phyloP scores from a whole-genome alignment of 1,140 invertebrate species.

The Gyrodactylus salaris region DNA sequence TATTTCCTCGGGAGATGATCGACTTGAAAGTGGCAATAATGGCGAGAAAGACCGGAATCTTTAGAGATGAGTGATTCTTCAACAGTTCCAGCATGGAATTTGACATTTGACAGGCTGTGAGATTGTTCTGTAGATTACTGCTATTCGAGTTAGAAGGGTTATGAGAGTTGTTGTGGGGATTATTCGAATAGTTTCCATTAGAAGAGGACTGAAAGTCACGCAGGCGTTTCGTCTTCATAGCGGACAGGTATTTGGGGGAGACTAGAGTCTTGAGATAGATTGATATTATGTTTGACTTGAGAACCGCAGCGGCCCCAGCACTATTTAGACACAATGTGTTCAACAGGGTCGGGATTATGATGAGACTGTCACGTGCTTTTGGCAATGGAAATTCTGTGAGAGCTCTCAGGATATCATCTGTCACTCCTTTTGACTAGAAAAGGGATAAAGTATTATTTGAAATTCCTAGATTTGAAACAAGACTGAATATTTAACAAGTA shows the following conservation, averaged over 20 bases:
- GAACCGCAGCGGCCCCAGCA: background rate
- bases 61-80: background rate
- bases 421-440: background rate
- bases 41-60: background rate
- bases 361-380: background rate
- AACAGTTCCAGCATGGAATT: slow-evolving; percentile 1
- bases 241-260: background rate
- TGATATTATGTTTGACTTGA: background rate
- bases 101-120: background rate
- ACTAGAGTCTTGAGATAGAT: background rate
- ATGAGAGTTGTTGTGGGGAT: background rate
- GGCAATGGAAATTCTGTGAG: background rate
- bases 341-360: background rate
- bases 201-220: background rate
- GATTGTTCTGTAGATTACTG: background rate
- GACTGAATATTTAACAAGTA: no score
- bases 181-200: background rate
- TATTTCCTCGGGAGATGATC: background rate
- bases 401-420: background rate
- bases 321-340: background rate
- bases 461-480: no score
- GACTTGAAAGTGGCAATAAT: background rate
- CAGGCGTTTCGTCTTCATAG: background rate
- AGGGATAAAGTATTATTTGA: no score
- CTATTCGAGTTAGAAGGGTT: background rate